Evolutionary conservation across 2,888 invertebrate genomes (phyloP), one percentile per base, ranked within the genome.

Genomic region (Notodonta ziczac): DNA sequence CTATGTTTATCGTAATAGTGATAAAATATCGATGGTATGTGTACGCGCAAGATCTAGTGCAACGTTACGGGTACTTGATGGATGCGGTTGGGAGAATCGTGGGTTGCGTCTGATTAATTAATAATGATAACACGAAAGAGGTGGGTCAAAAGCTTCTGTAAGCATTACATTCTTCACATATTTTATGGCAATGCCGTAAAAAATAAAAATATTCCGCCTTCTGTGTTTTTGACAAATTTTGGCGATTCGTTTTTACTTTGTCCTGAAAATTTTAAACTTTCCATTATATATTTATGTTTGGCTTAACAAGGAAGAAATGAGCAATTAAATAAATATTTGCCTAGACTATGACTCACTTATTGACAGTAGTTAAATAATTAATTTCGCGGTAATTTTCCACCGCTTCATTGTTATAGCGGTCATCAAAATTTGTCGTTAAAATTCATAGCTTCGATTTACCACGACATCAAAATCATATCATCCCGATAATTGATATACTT

Each of bases 401-500:
- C 9, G 10, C 48, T n/a, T 32, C 12, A n/a, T 35, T 57, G 24
- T 35, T 57, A 56, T 24, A 9, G 54, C 32, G 53, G 32, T 7
- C 35, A 56, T 40, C n/a, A 13, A 51, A 54, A 24, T 39, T 58
- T 57, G 48, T 69, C 72, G 72, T 80, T 77, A 77, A 78, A 74
- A 80, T 78, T 69, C 69, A 71, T 53, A 71, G 61, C 63, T 70
- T 66, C 71, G 66, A 75, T 79, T 74, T 74, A 70, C 70, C 79
- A 71, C 77, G 79, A 77, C 81, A 80, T 77, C 80, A 82, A 77
- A 81, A 81, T 75, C 73, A 77, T 81, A 80, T 79, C 76, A 75
- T 72, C 68, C 71, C 75, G 74, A 82, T 84, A 84, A 86, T 84
- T 83, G 83, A 82, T 83, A 78, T 76, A 85, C 87, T 85, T 82